Evolutionary conservation across 1,140 invertebrate species (phyloP).

Genomic region (Gyrodactylus salaris): DNA sequence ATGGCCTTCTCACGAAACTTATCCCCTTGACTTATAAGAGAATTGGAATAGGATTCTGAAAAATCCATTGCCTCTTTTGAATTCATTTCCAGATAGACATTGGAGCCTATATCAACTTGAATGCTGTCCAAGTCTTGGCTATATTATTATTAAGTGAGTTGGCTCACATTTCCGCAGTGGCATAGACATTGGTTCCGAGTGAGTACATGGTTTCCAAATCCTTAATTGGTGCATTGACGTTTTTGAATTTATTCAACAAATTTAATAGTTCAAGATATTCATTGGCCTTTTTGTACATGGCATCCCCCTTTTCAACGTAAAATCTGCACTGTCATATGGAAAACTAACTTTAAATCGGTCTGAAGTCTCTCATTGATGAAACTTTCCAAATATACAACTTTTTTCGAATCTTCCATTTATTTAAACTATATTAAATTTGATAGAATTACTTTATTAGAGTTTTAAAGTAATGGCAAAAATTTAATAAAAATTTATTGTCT

Average conservation of each 20-base stretch:
- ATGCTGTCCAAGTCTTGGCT: background rate
- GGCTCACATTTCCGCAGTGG: background rate
- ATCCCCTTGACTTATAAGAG: background rate
- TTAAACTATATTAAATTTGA: background rate
- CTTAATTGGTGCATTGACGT: background rate
- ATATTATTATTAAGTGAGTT: too few relatives aligned
- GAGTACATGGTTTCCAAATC: background rate
- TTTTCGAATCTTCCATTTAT: background rate
- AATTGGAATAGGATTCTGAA: background rate
- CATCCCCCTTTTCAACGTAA: background rate
- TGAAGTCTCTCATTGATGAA: background rate
- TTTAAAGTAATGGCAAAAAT: background rate
- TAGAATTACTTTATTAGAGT: background rate
- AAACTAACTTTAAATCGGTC: background rate
- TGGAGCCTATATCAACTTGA: background rate
- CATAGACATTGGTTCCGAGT: background rate
- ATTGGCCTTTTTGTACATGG: background rate
- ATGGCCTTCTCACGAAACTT: background rate
- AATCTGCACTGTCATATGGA: background rate
- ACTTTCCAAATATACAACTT: background rate
- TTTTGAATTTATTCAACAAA: background rate
- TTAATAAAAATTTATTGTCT: background rate
- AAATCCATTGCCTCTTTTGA: background rate
- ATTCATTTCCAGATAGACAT: background rate
- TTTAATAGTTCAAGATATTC: background rate